A percentile compares a stretch with the other conserved stretches of the same genome.
These are phyloP conservation scores for Heliconius hermathena DNA, from an alignment of 1,140 invertebrate species.

Conservation along the genomic window DNA sequence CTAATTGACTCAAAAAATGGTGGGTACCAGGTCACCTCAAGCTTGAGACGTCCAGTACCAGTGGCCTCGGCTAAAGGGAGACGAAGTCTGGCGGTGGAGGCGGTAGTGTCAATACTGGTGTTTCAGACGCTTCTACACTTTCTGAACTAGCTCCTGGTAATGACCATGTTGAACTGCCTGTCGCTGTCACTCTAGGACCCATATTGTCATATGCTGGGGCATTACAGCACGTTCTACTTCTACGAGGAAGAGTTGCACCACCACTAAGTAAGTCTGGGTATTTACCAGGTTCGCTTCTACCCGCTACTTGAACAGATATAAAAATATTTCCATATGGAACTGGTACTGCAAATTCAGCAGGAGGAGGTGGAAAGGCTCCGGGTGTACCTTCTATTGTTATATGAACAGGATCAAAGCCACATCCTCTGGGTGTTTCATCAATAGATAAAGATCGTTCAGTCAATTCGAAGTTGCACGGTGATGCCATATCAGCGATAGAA, in stretches of 20 bases:
- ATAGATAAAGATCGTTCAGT: constrained; percentile 74
- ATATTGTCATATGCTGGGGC: constrained; percentile 92
- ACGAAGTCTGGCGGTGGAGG: constrained; percentile 77
- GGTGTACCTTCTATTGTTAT: constrained; percentile 89
- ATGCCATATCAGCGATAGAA: constrained; percentile 79
- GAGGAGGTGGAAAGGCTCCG: constrained; percentile 73
- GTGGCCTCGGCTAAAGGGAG: constrained; percentile 75
- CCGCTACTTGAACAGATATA: constrained; percentile 78
- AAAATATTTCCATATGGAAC: constrained; percentile 79
- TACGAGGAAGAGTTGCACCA: constrained; percentile 68
- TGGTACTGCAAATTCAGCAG: constrained; percentile 77
- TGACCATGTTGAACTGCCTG: constrained; percentile 91
- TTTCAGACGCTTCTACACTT: constrained; percentile 61
- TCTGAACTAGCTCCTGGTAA: constrained; percentile 84
- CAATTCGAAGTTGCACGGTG: constrained; percentile 84
- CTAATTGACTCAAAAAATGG: constrained; percentile 73
- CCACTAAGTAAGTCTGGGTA: constrained; percentile 81
- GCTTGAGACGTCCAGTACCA: constrained; percentile 74
- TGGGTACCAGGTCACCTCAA: constrained; percentile 78
- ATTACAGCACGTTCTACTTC: constrained; percentile 66
- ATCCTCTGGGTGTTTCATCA: constrained; percentile 69
- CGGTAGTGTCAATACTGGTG: constrained; percentile 68
- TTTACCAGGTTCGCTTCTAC: constrained; percentile 85
- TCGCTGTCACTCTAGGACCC: constrained; percentile 93
- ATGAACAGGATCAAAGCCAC: constrained; percentile 81